phyloP scores from a whole-genome alignment of 2,113 vertebrate species.

The Calonectris borealis region DNA sequence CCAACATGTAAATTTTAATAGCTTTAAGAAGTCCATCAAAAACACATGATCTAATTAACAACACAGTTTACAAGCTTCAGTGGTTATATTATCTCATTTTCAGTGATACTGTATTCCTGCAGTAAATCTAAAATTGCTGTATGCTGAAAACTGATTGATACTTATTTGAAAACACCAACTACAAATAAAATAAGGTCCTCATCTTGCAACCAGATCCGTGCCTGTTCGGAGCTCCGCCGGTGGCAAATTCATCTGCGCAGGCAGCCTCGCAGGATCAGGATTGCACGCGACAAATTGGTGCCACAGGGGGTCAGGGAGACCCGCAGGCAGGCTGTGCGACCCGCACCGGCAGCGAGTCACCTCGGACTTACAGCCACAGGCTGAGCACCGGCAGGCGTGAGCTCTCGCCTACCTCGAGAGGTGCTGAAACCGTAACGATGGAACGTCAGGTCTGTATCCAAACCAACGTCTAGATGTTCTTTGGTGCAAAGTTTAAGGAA shows the following conservation, averaged over 20 bases:
- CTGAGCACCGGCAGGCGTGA: not conserved
- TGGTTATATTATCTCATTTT: slow-evolving; percentile 10
- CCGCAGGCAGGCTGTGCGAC: not conserved
- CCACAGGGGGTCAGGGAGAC: not conserved
- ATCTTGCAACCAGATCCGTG: not conserved
- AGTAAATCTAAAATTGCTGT: slow-evolving; percentile 3
- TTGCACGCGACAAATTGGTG: not conserved
- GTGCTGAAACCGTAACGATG: not conserved
- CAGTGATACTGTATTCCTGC: not conserved
- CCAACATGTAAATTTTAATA: slow-evolving; percentile 26
- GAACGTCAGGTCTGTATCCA: not conserved
- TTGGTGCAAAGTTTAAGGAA: not conserved
- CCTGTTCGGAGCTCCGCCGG: not conserved
- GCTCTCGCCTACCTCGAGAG: not conserved
- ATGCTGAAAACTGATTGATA: not conserved
- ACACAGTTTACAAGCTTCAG: slow-evolving; percentile 30
- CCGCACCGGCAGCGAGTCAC: not conserved
- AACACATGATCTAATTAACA: slow-evolving; percentile 46
- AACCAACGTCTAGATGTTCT: not conserved
- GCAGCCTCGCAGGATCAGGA: not conserved
- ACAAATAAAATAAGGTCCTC: not conserved
- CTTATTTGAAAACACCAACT: slow-evolving; percentile 7
- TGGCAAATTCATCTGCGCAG: not conserved
- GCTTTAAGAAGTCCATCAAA: slow-evolving; percentile 45
- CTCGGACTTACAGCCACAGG: not conserved